These are phyloP conservation scores for Spondyliosoma cantharus DNA, from an alignment of 2,797 vertebrate species.

Conservation along the genomic window DNA sequence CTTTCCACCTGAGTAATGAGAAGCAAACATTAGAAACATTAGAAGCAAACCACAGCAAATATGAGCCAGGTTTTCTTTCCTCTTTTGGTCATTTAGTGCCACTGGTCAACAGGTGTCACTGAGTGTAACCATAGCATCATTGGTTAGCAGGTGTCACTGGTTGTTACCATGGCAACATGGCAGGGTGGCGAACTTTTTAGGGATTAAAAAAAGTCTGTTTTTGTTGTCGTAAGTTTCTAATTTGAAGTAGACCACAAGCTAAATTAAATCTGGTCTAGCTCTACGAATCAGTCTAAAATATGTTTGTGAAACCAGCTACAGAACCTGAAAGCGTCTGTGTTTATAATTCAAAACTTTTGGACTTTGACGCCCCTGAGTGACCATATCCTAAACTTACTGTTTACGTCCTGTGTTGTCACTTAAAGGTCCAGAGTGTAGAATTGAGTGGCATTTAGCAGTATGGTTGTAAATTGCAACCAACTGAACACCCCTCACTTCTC, in stretches of 20 bases:
- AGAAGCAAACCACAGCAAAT: neutral
- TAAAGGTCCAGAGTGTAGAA: no score
- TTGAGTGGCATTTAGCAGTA: no score
- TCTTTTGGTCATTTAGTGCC: conserved; percentile 5
- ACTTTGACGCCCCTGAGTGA: no score
- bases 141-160: conserved; percentile 18
- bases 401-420: no score
- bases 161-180: conserved; percentile 8
- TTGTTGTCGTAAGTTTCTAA: neutral
- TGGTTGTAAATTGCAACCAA: no score
- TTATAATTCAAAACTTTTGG: no score
- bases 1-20: neutral
- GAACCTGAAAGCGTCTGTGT: no score
- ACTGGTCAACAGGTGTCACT: conserved; percentile 13
- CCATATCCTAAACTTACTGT: no score
- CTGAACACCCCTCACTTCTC: no score
- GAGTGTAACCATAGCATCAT: conserved; percentile 28
- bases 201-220: neutral
- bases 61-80: neutral
- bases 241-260: neutral
- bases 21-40: neutral
- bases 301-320: no score
- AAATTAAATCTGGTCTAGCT: no score
- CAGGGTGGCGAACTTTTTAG: neutral
- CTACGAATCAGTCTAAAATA: no score